These are phyloP conservation scores for Blomia tropicalis DNA, from an alignment of 2,888 invertebrate species.

Conservation along the genomic window DNA sequence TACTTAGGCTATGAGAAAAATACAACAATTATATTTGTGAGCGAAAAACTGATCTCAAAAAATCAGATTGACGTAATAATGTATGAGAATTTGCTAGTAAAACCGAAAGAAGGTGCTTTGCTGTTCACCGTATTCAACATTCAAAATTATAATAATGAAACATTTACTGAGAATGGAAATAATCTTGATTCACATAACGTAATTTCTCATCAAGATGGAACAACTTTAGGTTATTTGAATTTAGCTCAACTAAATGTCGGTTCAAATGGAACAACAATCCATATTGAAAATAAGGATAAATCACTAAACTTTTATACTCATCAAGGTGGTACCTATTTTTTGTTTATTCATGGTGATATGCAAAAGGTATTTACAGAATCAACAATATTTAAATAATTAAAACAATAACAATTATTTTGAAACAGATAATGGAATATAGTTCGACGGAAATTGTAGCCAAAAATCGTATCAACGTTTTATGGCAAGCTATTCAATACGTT, in stretches of 20 bases:
- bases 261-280: not conserved
- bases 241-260: not conserved
- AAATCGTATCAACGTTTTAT: slow-evolving; percentile 48
- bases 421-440: not conserved
- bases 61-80: not conserved
- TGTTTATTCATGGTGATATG: not conserved
- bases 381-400: no score
- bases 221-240: not conserved
- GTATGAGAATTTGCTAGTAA: not conserved
- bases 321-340: slow-evolving; percentile 3
- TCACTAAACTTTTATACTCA: not conserved
- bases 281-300: not conserved
- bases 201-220: not conserved
- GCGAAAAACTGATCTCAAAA: not conserved
- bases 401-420: no score
- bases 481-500: slow-evolving; percentile 79
- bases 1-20: no score
- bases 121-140: not conserved
- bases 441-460: slow-evolving; percentile 9
- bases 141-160: not conserved
- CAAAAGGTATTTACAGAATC: no score
- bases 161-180: not conserved
- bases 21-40: not conserved
- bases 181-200: not conserved
- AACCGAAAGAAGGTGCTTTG: slow-evolving; percentile 11